Evolutionary conservation across 2,888 invertebrate genomes (phyloP), one percentile per base, ranked within the genome.

Genomic region (Morpho achilles): DNA sequence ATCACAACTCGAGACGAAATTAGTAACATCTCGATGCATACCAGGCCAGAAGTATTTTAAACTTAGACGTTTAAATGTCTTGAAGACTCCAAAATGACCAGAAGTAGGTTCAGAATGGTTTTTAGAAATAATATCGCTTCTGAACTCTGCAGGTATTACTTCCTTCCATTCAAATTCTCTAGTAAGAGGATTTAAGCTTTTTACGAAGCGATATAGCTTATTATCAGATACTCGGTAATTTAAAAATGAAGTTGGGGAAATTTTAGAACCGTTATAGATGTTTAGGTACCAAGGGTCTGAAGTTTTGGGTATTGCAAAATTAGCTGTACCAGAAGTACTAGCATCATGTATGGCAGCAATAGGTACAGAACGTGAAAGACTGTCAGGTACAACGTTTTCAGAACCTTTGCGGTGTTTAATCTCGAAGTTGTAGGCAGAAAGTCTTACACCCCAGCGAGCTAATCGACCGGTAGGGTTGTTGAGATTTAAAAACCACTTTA

Each of bases 41-140:
- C 47, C 44, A 9, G 56, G 62, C 62, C 56, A 59, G 39, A 45
- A 59, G 16, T 57, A 56, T 4, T 46, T 50, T 9, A 68, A 47
- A 0, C 50, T 7, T 1, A 71, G 3, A 0, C 74, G 58, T 43
- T 53, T 61, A 44, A 64, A 65, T 0, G 70, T 72, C 61, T 71
- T 69, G 42, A 62, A 65, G 7, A 68, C 56, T 6, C 67, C 69
- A 0, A 69, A 16, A 47, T 63, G 61, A n/a, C 56, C 58, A 3
- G 58, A 55, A 1, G 46, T 60, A 5, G 60, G 57, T 7, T 50
- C 32, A 9, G 43, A 43, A 56, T 56, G 56, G 32, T 56, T 56
- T 16, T 32, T 45, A 10, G 7, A 8, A 7, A 51, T 41, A 41
- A 51, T 8, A 7, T 47, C 23, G 8, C 1, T 39, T 7, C 46